These are phyloP conservation scores for Mustelus asterias DNA, from an alignment of 2,113 vertebrate genomes.

Conservation along the genomic window DNA sequence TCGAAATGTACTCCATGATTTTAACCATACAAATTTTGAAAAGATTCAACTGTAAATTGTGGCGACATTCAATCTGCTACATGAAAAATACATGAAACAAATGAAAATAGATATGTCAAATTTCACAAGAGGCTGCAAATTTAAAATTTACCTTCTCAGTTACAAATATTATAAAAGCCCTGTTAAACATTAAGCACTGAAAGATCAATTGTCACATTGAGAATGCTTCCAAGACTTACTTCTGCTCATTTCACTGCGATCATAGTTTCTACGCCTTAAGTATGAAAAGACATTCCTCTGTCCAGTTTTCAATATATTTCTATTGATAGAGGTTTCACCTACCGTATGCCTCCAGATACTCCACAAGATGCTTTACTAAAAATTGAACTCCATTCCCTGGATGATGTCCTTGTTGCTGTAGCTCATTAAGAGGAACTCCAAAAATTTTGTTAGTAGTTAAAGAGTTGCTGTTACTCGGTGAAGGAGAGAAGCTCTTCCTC, in stretches of 20 bases:
- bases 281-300: not conserved
- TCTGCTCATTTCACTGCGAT: not conserved
- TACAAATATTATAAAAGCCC: not conserved
- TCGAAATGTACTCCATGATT: not conserved
- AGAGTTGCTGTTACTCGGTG: constrained; percentile 85
- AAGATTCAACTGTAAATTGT: not conserved
- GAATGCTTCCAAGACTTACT: not conserved
- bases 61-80: not conserved
- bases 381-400: constrained; percentile 87
- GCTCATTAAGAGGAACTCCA: constrained; percentile 92
- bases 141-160: not conserved
- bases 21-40: not conserved
- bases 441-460: constrained; percentile 88
- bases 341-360: constrained; percentile 98
- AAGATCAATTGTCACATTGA: not conserved
- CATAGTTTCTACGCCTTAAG: not conserved
- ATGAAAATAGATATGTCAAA: not conserved
- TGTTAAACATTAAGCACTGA: not conserved
- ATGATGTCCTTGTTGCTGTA: constrained; percentile 81
- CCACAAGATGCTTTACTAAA: constrained; percentile 89
- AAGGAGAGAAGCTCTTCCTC: constrained; percentile 97
- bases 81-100: not conserved
- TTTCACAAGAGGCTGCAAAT: not conserved
- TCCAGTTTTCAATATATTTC: not conserved
- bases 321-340: constrained; percentile 48